phyloP scores from a whole-genome alignment of 2,113 vertebrate species.

The Podilymbus podiceps region DNA sequence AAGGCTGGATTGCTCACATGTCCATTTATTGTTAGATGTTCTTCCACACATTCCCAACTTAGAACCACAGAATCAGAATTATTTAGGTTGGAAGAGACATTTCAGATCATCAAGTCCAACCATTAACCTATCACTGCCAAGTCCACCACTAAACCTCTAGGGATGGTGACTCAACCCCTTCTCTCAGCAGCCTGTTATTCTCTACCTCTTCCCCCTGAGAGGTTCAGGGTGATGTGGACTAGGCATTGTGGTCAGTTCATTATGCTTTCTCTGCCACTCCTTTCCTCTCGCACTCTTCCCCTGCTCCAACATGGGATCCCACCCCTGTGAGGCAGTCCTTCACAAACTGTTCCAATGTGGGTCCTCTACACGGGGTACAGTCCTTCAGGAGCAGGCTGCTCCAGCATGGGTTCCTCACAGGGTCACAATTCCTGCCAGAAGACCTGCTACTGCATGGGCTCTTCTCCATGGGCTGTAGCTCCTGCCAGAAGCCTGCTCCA shows the following conservation, averaged over 20 bases:
- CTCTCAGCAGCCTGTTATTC: too few species aligned
- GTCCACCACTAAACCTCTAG: too few species aligned
- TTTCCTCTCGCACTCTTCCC: background rate
- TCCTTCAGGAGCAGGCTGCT: background rate
- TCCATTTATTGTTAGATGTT: too few species aligned
- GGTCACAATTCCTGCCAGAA: background rate
- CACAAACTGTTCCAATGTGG: background rate
- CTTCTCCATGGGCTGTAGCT: background rate
- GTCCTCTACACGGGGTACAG: background rate
- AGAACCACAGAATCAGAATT: too few species aligned
- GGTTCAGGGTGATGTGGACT: rapidly evolving
- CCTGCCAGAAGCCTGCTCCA: background rate
- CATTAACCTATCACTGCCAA: too few species aligned
- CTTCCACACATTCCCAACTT: too few species aligned
- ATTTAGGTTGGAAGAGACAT: too few species aligned
- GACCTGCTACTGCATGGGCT: background rate
- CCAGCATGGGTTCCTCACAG: background rate
- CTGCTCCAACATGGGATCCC: rapidly evolving
- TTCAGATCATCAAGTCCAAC: too few species aligned
- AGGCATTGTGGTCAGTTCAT: background rate
- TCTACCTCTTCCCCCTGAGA: rapidly evolving
- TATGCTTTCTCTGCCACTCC: background rate
- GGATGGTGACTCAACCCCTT: too few species aligned
- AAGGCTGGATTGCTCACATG: too few species aligned
- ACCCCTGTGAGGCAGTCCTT: background rate